Conservation (phyloP, 2,888 invertebrate species). For the Eucera pruinosa region DNA sequence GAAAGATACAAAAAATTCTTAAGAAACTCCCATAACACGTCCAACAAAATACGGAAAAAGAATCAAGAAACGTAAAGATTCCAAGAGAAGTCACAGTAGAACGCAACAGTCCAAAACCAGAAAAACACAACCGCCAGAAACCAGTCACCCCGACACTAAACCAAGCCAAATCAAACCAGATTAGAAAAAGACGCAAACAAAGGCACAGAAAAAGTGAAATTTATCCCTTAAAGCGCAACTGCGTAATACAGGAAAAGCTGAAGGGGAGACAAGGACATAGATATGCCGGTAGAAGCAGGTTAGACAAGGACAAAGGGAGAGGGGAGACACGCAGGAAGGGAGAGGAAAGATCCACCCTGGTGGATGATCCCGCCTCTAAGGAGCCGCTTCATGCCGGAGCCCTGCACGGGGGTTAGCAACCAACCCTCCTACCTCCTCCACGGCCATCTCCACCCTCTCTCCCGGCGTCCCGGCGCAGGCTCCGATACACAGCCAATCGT, state of each 20-base stretch:
- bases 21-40: too few species aligned
- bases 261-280: background rate
- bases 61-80: too few species aligned
- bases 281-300: background rate
- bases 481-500: slow-evolving; percentile 84
- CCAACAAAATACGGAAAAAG: too few species aligned
- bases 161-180: too few species aligned
- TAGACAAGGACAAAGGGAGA: background rate
- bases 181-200: too few species aligned
- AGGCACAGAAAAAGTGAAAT: too few species aligned
- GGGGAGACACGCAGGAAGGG: slow-evolving; percentile 33
- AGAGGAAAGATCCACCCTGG: slow-evolving; percentile 74
- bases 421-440: slow-evolving; percentile 50
- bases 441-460: slow-evolving; percentile 57
- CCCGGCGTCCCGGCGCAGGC: slow-evolving; percentile 81
- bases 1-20: too few species aligned
- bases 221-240: too few species aligned
- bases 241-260: slow-evolving; percentile 13
- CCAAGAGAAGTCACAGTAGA: too few species aligned
- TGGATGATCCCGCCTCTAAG: slow-evolving; percentile 84
- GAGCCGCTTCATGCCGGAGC: slow-evolving; percentile 72
- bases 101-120: too few species aligned
- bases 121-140: too few species aligned
- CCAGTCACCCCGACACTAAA: too few species aligned
- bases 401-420: slow-evolving; percentile 56